Evolutionary conservation across 2,888 invertebrate genomes (phyloP).

Genomic region (Drosophila recens): DNA sequence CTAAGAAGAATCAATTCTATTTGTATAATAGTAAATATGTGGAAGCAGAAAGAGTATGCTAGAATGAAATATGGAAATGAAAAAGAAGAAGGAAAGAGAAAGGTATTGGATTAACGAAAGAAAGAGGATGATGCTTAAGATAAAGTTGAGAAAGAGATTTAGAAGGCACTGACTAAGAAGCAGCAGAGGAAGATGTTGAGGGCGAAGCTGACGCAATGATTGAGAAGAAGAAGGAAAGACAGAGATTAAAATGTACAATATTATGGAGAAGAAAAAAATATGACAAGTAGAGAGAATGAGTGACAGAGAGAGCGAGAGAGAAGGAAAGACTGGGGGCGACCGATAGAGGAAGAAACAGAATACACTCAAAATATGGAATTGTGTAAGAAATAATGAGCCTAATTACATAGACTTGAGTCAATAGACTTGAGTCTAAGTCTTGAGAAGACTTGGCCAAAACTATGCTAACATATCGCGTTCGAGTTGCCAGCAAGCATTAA

Average conservation of each 20-base stretch:
- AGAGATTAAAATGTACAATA: too few relatives aligned
- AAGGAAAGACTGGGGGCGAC: too few relatives aligned
- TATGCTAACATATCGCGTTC: conserved; percentile 1
- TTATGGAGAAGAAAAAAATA: neutral
- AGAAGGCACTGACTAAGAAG: neutral
- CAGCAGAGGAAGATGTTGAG: neutral
- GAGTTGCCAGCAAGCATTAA: neutral
- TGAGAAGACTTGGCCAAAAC: conserved; percentile 14
- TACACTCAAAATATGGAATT: conserved; percentile 7
- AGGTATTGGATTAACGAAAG: neutral
- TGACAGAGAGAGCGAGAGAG: too few relatives aligned
- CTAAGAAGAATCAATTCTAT: neutral
- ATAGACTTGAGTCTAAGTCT: neutral
- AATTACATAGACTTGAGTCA: conserved; percentile 2
- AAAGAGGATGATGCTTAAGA: neutral
- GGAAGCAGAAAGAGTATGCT: neutral
- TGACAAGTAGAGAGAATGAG: neutral
- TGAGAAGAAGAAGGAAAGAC: neutral
- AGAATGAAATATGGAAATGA: neutral
- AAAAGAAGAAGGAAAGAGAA: neutral
- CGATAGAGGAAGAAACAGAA: neutral
- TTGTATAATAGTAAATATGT: neutral
- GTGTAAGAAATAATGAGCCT: conserved; percentile 19
- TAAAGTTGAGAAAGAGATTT: neutral
- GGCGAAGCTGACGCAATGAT: neutral